Evolutionary conservation across 2,888 invertebrate species (phyloP).

Genomic region (Cantharis flavilabris): DNA sequence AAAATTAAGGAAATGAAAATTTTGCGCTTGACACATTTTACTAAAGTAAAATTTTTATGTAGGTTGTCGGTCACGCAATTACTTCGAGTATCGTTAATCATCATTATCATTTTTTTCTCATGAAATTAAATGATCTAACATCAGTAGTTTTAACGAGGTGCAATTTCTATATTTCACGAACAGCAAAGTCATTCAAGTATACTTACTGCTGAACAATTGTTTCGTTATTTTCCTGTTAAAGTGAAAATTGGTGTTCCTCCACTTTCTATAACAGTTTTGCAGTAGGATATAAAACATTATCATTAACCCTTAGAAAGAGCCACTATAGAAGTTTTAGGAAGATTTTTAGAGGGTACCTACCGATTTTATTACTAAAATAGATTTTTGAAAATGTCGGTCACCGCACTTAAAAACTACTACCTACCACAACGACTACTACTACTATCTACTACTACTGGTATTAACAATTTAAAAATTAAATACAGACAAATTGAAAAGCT

Average conservation of each 20-base stretch:
- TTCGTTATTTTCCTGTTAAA: not conserved
- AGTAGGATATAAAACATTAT: not conserved
- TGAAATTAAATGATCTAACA: not conserved
- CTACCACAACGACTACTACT: not conserved
- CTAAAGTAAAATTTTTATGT: not conserved
- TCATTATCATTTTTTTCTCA: not conserved
- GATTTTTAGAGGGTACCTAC: not conserved
- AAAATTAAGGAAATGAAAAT: not conserved
- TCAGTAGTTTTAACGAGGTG: not conserved
- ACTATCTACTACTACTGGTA: not conserved
- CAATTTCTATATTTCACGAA: not conserved
- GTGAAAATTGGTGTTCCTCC: not conserved
- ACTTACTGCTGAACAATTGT: not conserved
- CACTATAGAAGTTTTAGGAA: not conserved
- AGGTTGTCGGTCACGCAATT: not conserved
- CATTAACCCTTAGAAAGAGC: not conserved
- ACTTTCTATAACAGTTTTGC: not conserved
- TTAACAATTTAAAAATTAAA: not conserved
- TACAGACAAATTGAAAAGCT: too few relatives aligned
- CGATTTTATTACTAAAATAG: not conserved
- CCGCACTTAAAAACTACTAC: not conserved
- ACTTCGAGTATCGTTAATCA: not conserved
- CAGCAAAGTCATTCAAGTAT: not conserved
- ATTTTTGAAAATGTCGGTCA: not conserved
- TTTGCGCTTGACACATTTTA: not conserved